phyloP scores from a whole-genome alignment of 1,140 invertebrate genomes.

The Penaeus japonicus region DNA sequence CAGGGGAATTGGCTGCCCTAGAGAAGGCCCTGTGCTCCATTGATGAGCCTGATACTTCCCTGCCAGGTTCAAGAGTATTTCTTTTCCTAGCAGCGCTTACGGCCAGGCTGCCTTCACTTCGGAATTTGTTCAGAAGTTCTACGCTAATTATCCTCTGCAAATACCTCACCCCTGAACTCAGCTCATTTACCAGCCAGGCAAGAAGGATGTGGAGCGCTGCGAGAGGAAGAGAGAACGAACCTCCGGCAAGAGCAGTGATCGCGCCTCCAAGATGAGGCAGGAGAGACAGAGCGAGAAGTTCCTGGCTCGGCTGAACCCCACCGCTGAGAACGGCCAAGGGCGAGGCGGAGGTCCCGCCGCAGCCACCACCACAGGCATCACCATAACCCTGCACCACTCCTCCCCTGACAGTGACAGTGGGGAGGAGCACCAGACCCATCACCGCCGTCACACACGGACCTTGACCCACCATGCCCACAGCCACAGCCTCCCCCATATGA shows the following conservation, averaged over 20 bases:
- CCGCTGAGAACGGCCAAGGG: constrained; percentile 50
- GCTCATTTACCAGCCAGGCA: constrained; percentile 63
- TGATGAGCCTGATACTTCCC: constrained; percentile 72
- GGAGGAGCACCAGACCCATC: background rate
- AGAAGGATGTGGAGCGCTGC: constrained; percentile 19
- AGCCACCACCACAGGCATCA: constrained; percentile 23
- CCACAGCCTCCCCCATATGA: background rate
- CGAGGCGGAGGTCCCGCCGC: constrained; percentile 31
- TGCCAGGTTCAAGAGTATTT: constrained; percentile 6
- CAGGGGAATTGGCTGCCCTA: constrained; percentile 81
- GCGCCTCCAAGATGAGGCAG: constrained; percentile 45
- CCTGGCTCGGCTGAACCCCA: constrained; percentile 48
- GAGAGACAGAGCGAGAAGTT: constrained; percentile 60
- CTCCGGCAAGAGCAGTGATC: constrained; percentile 56
- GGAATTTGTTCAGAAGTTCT: constrained; percentile 76
- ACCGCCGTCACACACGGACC: background rate
- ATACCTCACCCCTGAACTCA: constrained; percentile 70
- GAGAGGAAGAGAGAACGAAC: constrained; percentile 39
- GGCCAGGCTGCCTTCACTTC: constrained; percentile 71
- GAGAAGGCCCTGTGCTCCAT: constrained; percentile 90
- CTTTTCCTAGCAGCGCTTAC: constrained; percentile 31
- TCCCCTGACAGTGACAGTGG: constrained; percentile 38
- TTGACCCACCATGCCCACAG: background rate
- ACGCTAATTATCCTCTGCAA: constrained; percentile 75
- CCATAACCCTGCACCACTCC: background rate